Conservation (phyloP, 2,797 vertebrate genomes). For the Sebastes hopkinsi region DNA sequence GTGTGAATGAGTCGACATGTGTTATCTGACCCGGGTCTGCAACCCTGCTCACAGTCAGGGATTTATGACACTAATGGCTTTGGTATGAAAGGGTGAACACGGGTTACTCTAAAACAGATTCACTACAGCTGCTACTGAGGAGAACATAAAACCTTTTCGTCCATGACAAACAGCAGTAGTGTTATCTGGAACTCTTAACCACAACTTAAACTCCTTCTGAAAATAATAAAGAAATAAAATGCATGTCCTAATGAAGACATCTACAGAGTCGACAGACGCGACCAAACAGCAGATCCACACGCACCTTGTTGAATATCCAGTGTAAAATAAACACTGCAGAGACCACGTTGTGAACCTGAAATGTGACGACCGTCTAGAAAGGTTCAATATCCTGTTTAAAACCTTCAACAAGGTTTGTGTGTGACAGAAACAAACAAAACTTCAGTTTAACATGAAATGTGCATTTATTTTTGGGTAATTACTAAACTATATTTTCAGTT, state of each 20-base stretch:
- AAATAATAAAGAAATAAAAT: background rate
- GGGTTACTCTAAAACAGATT: constrained; percentile 19
- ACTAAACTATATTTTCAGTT: background rate
- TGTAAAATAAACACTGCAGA: background rate
- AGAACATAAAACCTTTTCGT: background rate
- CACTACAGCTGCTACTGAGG: constrained; percentile 26
- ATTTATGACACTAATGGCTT: constrained; percentile 22
- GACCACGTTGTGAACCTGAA: background rate
- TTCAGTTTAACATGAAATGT: background rate
- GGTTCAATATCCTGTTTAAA: background rate
- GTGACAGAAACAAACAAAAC: background rate
- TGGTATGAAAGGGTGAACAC: constrained; percentile 34
- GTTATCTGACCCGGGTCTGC: background rate
- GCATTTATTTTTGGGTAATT: background rate
- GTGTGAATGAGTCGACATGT: background rate
- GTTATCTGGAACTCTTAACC: background rate
- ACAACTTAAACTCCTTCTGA: background rate
- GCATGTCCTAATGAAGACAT: background rate
- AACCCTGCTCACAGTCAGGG: background rate
- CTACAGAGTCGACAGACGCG: background rate
- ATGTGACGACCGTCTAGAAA: background rate
- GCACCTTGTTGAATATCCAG: background rate
- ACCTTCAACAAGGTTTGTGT: background rate
- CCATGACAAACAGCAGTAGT: background rate
- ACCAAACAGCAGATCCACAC: background rate